Conservation (phyloP, 2,113 vertebrate genomes). For the Arothron firmamentum region DNA sequence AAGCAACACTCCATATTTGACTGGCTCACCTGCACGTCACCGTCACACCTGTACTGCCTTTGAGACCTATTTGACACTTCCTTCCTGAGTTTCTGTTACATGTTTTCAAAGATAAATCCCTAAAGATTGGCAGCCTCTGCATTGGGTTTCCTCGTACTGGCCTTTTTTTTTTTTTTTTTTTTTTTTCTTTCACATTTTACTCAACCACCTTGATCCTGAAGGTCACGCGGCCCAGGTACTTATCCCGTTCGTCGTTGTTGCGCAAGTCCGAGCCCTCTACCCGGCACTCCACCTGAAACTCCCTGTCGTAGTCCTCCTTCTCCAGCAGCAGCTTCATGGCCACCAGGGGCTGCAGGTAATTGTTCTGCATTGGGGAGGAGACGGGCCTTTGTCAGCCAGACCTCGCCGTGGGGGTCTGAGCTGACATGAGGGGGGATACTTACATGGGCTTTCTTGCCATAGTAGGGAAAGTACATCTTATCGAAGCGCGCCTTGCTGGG, state of each 20-base stretch:
- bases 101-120: slow-evolving; percentile 45
- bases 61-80: slow-evolving; percentile 59
- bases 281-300: slow-evolving; percentile 86
- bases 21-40: slow-evolving; percentile 2
- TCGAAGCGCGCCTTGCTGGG: slow-evolving; percentile 81
- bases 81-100: slow-evolving; percentile 26
- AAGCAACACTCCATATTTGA: slow-evolving; percentile 41
- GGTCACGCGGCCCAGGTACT: slow-evolving; percentile 90
- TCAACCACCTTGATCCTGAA: slow-evolving; percentile 84
- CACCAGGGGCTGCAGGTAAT: slow-evolving; percentile 90
- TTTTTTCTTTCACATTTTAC: slow-evolving; percentile 58
- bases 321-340: slow-evolving; percentile 83
- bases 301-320: slow-evolving; percentile 76
- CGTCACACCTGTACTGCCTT: slow-evolving; percentile 11
- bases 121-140: slow-evolving; percentile 51
- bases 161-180: background rate
- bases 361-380: slow-evolving; percentile 69
- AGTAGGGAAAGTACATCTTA: slow-evolving; percentile 96
- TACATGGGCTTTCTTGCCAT: slow-evolving; percentile 91
- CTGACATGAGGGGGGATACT: slow-evolving; percentile 66
- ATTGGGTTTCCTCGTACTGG: slow-evolving; percentile 9
- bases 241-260: slow-evolving; percentile 89
- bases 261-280: slow-evolving; percentile 84
- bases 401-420: background rate
- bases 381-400: slow-evolving; percentile 12